phyloP scores from a whole-genome alignment of 2,888 invertebrate genomes.

The Synanthedon vespiformis region DNA sequence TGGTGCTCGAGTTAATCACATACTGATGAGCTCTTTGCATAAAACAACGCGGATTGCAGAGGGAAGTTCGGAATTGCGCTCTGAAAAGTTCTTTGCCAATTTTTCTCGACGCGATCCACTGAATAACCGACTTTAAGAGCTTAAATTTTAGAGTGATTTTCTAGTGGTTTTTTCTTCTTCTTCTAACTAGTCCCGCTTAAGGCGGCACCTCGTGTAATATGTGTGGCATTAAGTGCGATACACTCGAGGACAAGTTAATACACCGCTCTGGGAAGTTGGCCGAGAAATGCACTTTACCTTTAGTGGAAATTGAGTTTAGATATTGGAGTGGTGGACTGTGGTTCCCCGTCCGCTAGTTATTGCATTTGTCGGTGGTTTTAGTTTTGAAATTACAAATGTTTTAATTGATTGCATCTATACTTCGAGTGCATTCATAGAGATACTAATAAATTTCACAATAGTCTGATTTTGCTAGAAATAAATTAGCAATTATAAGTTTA shows the following conservation, averaged over 20 bases:
- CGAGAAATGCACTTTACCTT: neutral
- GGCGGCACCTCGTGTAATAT: neutral
- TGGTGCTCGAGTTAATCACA: conserved; percentile 13
- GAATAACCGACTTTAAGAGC: neutral
- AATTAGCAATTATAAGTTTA: no score
- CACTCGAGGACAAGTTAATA: neutral
- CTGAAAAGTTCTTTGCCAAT: conserved; percentile 1
- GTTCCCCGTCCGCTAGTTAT: no score
- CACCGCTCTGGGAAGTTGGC: neutral
- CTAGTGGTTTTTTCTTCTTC: neutral
- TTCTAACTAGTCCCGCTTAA: neutral
- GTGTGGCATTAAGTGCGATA: neutral
- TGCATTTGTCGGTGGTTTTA: neutral
- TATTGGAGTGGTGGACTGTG: neutral
- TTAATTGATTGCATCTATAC: no score
- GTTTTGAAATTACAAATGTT: neutral
- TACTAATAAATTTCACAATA: no score
- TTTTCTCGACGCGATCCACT: neutral
- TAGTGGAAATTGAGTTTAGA: neutral
- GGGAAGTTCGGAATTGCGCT: conserved; percentile 1
- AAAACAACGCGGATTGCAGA: conserved; percentile 6
- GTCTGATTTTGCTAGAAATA: no score
- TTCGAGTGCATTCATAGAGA: no score
- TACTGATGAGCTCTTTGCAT: conserved; percentile 8
- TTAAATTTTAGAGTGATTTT: neutral